These are phyloP conservation scores for Rhyacophila evoluta DNA, from an alignment of 2,888 invertebrate genomes.

Conservation along the genomic window DNA sequence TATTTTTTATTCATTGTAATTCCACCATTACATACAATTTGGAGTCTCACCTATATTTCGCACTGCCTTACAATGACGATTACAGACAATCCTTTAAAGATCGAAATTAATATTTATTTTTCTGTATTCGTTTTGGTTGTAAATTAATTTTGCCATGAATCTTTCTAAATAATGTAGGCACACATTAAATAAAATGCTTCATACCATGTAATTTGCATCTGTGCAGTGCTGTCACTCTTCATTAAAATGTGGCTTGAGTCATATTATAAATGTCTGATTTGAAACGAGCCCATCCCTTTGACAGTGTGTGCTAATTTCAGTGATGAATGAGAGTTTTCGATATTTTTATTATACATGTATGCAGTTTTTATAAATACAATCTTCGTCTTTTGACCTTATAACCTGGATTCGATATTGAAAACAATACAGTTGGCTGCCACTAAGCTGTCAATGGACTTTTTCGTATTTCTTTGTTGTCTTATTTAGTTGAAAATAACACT, in stretches of 20 bases:
- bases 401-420: slow-evolving; percentile 13
- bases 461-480: too few species aligned
- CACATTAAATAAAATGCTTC: background rate
- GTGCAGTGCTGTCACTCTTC: background rate
- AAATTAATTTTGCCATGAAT: background rate
- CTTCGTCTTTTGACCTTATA: slow-evolving; percentile 8
- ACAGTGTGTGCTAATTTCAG: background rate
- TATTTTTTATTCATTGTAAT: background rate
- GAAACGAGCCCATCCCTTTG: background rate
- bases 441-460: background rate
- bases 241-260: background rate
- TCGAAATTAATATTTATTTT: background rate
- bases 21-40: background rate
- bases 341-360: background rate
- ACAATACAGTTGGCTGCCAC: background rate
- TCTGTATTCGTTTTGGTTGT: background rate
- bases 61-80: background rate
- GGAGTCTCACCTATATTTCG: background rate
- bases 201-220: background rate
- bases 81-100: background rate
- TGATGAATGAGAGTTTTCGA: background rate
- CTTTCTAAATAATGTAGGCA: background rate
- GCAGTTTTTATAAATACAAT: background rate
- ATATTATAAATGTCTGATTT: background rate
- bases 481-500: too few species aligned